Percentiles rank a stretch among this genome's conserved stretches.
Conservation (phyloP, 2,888 invertebrate species). For the Schrankia costaestrigalis region DNA sequence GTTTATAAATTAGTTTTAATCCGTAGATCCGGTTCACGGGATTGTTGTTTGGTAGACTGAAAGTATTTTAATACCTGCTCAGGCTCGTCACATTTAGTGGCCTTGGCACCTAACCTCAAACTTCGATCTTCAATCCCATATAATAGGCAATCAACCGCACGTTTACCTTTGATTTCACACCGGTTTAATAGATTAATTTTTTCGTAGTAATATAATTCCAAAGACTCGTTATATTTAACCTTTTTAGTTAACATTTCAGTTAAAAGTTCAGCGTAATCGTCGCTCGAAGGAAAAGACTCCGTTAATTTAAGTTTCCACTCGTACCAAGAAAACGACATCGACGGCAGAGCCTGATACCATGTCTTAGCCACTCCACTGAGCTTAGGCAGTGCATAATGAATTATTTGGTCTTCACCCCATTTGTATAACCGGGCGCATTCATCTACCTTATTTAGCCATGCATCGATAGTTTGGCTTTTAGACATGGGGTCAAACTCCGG, state of each 20-base stretch:
- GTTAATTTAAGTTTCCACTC: slow-evolving; percentile 14
- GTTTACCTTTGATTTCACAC: slow-evolving; percentile 15
- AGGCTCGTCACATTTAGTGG: too few relatives aligned
- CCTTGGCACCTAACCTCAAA: too few relatives aligned
- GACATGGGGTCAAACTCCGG: slow-evolving; percentile 12
- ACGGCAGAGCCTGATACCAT: slow-evolving; percentile 12
- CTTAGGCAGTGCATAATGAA: slow-evolving; percentile 9
- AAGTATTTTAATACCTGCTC: slow-evolving; percentile 7
- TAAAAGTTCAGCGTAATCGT: too few relatives aligned
- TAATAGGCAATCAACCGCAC: too few relatives aligned
- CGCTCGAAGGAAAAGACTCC: too few relatives aligned
- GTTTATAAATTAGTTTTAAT: too few relatives aligned
- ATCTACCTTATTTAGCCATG: slow-evolving; percentile 6
- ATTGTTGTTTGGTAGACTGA: too few relatives aligned
- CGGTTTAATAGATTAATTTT: slow-evolving; percentile 14
- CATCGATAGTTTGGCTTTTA: slow-evolving; percentile 3
- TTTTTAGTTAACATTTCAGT: slow-evolving; percentile 15
- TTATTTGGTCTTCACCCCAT: slow-evolving; percentile 8
- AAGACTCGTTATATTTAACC: slow-evolving; percentile 11
- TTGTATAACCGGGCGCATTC: slow-evolving; percentile 6
- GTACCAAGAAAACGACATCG: slow-evolving; percentile 11
- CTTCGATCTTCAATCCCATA: too few relatives aligned
- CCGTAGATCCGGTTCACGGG: too few relatives aligned
- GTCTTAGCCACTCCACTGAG: too few relatives aligned
- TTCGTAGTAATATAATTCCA: slow-evolving; percentile 18